These are phyloP conservation scores for Pangasius sanitwongsei DNA, from an alignment of 2,797 vertebrate genomes.

Conservation along the genomic window DNA sequence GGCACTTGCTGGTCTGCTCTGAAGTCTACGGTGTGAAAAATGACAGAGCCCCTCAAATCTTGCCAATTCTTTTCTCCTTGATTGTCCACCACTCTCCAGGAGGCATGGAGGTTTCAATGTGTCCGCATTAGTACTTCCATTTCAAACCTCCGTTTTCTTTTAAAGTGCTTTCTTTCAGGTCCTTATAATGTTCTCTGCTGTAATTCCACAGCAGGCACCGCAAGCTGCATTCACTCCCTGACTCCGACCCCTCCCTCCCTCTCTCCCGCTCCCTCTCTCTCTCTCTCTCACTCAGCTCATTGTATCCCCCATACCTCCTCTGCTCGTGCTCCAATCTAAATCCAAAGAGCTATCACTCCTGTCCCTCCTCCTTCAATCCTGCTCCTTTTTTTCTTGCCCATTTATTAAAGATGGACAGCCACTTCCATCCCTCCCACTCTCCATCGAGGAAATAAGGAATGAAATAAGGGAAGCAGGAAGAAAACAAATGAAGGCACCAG, in stretches of 20 bases:
- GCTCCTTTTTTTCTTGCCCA: constrained; percentile 14
- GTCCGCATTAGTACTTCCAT: constrained; percentile 43
- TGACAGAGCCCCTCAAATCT: constrained; percentile 15
- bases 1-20: constrained; percentile 51
- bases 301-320: constrained; percentile 71
- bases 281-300: constrained; percentile 68
- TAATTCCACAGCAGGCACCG: constrained; percentile 68
- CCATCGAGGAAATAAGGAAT: constrained; percentile 20
- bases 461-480: constrained; percentile 12
- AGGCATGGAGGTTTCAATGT: constrained; percentile 6
- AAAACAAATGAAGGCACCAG: neutral
- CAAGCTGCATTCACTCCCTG: constrained; percentile 76
- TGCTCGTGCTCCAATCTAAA: constrained; percentile 76
- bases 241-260: constrained; percentile 62
- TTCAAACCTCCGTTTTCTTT: constrained; percentile 44
- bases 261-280: constrained; percentile 50
- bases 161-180: constrained; percentile 52
- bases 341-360: constrained; percentile 70
- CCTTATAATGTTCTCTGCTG: constrained; percentile 66
- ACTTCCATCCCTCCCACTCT: constrained; percentile 16
- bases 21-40: constrained; percentile 39
- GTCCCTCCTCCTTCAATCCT: constrained; percentile 37
- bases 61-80: constrained; percentile 29
- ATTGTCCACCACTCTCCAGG: constrained; percentile 52
- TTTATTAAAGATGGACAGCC: constrained; percentile 35